Conservation (phyloP, 1,140 invertebrate species). For the Penaeus vannamei region DNA sequence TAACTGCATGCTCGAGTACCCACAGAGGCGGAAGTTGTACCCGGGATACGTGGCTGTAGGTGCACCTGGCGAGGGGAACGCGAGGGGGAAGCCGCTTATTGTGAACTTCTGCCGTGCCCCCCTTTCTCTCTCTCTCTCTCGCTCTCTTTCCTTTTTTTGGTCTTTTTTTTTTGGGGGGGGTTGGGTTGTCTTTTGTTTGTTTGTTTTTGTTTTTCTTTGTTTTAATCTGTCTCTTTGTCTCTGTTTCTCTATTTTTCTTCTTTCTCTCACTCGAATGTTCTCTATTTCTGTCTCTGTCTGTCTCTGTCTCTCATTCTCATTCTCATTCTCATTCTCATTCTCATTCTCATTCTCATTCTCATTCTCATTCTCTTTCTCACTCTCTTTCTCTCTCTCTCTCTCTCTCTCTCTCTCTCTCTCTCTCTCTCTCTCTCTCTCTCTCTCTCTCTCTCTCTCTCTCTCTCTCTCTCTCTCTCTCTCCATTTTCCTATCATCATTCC, state of each 20-base stretch:
- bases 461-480: conserved; percentile 50
- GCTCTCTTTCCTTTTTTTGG: background rate
- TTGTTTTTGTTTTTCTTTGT: no score
- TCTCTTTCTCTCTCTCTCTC: background rate
- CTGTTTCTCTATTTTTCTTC: conserved; percentile 71
- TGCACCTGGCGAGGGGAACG: no score
- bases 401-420: conserved; percentile 51
- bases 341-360: background rate
- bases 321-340: background rate
- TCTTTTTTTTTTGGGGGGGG: background rate
- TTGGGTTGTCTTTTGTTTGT: no score
- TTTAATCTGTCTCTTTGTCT: no score
- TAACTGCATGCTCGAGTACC: no score
- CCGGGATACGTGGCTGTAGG: no score
- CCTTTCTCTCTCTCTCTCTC: background rate
- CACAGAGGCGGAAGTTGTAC: no score
- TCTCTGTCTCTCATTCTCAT: conserved; percentile 29
- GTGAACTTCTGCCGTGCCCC: no score
- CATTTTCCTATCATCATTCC: no score
- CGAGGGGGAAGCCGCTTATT: no score
- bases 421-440: conserved; percentile 23
- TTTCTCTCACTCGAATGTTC: conserved; percentile 73
- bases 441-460: conserved; percentile 51
- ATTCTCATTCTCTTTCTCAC: background rate
- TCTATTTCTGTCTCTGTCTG: conserved; percentile 68